Evolutionary conservation across 2,888 invertebrate species (phyloP).

Genomic region (Tiphia femorata): DNA sequence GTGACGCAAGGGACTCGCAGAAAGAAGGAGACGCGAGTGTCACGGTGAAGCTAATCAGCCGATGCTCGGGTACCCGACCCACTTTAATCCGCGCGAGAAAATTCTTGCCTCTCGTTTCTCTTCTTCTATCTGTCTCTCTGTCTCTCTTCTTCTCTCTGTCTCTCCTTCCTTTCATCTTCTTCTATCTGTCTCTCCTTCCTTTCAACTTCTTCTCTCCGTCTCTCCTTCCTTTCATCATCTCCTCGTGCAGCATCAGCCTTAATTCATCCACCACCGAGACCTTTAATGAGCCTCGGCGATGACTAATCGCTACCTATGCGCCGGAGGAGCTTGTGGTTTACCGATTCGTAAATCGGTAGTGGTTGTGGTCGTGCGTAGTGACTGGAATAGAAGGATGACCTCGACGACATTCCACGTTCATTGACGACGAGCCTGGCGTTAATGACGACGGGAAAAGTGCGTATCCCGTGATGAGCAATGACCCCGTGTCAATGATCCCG

Average conservation of each 20-base stretch:
- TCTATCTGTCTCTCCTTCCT: neutral
- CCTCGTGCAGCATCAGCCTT: neutral
- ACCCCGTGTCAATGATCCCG: conserved; percentile 11
- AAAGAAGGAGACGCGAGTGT: conserved; percentile 6
- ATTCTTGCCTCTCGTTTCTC: conserved; percentile 33
- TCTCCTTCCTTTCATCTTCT: neutral
- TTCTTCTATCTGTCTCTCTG: conserved; percentile 47
- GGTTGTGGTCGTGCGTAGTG: neutral
- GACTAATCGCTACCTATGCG: conserved; percentile 29
- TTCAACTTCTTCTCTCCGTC: no score
- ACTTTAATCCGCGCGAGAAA: conserved; percentile 40
- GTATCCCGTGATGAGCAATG: neutral
- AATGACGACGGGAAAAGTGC: neutral
- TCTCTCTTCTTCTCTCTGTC: neutral
- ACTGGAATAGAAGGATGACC: no score
- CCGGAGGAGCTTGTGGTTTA: neutral
- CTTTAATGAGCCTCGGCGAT: conserved; percentile 29
- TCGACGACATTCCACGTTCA: conserved; percentile 12
- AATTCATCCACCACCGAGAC: conserved; percentile 10
- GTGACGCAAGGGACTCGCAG: conserved; percentile 21
- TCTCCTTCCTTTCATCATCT: no score
- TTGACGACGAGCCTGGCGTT: conserved; percentile 4
- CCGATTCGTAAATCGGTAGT: conserved; percentile 7
- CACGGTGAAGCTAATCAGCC: conserved; percentile 42
- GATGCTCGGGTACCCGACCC: conserved; percentile 26